Conservation (phyloP, 2,888 invertebrate species). For the Nipponacmea schrenckii region DNA sequence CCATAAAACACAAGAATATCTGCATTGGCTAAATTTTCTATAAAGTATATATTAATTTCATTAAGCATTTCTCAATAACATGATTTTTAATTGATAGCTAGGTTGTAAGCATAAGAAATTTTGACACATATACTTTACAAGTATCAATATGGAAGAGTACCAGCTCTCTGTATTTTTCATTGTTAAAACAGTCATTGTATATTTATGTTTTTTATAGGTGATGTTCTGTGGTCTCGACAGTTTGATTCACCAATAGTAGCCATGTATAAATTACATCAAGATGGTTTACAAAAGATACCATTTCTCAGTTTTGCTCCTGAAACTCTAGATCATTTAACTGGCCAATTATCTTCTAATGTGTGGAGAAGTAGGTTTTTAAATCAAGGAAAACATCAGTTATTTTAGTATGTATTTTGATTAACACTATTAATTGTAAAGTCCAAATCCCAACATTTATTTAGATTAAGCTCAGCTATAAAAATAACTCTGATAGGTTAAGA, state of each 20-base stretch:
- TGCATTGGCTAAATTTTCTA: too few species aligned
- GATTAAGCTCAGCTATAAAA: too few species aligned
- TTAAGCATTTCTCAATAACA: too few species aligned
- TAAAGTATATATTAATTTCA: too few species aligned
- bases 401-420: conserved; percentile 57
- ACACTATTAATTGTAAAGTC: neutral
- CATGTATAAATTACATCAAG: conserved; percentile 75
- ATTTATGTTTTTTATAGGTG: conserved; percentile 71
- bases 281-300: conserved; percentile 82
- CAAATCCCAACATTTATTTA: too few species aligned
- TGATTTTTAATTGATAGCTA: neutral
- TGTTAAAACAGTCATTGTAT: conserved; percentile 48
- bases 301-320: conserved; percentile 90
- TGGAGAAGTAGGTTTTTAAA: conserved; percentile 62
- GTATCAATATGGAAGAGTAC: conserved; percentile 81
- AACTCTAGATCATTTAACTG: conserved; percentile 73
- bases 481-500: too few species aligned
- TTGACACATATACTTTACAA: too few species aligned
- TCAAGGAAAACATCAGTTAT: conserved; percentile 56
- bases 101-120: too few species aligned
- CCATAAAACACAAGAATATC: neutral
- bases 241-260: conserved; percentile 91
- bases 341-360: conserved; percentile 56
- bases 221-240: conserved; percentile 87
- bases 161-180: conserved; percentile 91